Base-by-base conservation (phyloP, 2,888 invertebrate genomes). In the Criorhina ranunculi region DNA sequence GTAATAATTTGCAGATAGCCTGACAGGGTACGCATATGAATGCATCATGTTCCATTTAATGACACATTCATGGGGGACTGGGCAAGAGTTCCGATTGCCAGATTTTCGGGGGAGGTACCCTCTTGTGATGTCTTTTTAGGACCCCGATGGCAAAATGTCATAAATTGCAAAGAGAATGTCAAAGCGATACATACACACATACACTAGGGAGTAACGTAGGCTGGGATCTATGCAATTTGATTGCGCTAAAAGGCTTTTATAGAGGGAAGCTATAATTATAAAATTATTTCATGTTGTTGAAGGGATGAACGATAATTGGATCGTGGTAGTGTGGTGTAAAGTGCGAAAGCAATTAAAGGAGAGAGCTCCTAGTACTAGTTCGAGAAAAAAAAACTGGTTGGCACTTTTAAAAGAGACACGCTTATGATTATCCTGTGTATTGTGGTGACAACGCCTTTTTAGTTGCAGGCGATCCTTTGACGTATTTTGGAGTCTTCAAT, bases 1-100 rank as follows among this genome's bases (percentile, higher is more conserved):
- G 85, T 85, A 80, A 85, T 85, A 85, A 85, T 85, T 80, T 80
- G 59, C 85, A 80, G 85, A 80, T 85, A 85, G 70, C 19, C 70
- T 64, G 79, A 75, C 78, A 83, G 60, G 15, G 49, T 35, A 12
- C 15, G 31, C 15, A 0, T 2, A 33, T 51, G 31, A 31, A 40
- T 57, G 55, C 57, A 33, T 66, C 37, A 37, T 24, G 37, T 72
- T 29, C 44, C 31, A 49, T 55, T 79, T 79, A 79, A 83, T 79
- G 79, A 64, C 49, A 59, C 49, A 57, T 69, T 79, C 42, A 72
- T 64, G 44, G 76, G 37, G 51, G 15, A 40, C 12, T 8, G 19
- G 29, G 19, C n/a, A n/a, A 8, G 8, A 53, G 42, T 24, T 62
- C 9, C 17, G 29, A 64, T 57, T 72, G 72, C 33, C 29, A 31